Conservation (phyloP, 1,140 invertebrate genomes). For the Cepaea nemoralis region DNA sequence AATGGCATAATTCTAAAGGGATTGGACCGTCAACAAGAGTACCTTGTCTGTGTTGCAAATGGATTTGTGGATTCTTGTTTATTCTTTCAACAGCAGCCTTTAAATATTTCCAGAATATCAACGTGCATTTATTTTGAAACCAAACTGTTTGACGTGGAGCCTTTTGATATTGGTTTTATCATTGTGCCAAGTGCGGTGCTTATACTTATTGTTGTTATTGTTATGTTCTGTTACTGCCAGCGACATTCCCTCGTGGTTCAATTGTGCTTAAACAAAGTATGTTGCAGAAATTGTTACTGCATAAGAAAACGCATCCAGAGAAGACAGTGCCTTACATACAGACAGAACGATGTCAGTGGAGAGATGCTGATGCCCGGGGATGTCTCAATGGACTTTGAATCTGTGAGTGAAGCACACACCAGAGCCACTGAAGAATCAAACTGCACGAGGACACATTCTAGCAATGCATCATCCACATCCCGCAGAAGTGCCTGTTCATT, state of each 20-base stretch:
- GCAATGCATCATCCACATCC: not conserved
- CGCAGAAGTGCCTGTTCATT: not conserved
- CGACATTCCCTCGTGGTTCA: not conserved
- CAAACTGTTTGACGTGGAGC: not conserved
- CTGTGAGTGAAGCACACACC: not conserved
- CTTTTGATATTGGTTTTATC: not conserved
- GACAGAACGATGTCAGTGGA: not conserved
- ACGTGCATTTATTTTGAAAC: constrained; percentile 8
- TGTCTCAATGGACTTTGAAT: not conserved
- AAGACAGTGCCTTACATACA: not conserved
- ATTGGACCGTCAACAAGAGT: not conserved
- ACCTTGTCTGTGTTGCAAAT: constrained; percentile 8
- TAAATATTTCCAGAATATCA: not conserved
- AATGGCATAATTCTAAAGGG: not conserved
- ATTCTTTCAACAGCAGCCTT: not conserved
- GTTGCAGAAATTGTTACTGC: constrained; percentile 19
- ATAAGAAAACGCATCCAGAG: not conserved
- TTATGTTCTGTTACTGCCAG: not conserved
- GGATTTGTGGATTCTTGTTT: not conserved
- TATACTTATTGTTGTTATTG: not conserved
- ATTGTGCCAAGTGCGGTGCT: not conserved
- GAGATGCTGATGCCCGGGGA: not conserved
- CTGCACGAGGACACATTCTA: not conserved
- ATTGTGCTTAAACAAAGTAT: not conserved
- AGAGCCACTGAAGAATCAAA: not conserved